A percentile compares a stretch with the other conserved stretches of the same genome.
These are phyloP conservation scores for Elanoides forficatus DNA, from an alignment of 2,113 vertebrate genomes.

Conservation along the genomic window DNA sequence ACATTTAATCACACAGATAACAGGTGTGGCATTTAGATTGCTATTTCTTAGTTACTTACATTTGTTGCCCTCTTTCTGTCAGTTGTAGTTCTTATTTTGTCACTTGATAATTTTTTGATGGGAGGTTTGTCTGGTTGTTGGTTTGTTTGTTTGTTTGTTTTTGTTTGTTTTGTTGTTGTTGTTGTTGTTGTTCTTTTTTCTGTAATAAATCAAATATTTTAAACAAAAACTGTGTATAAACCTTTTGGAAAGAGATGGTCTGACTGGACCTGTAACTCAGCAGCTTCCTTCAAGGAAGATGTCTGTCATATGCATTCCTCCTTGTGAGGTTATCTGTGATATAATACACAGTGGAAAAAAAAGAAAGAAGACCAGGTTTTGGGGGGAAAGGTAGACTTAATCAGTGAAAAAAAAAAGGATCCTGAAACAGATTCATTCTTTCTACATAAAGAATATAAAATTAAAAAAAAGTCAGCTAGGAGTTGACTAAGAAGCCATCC, in stretches of 20 bases:
- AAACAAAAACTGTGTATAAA: not conserved
- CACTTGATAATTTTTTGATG: not conserved
- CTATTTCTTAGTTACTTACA: not conserved
- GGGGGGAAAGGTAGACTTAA: not conserved
- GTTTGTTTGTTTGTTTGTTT: too few species aligned
- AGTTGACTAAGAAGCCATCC: not conserved
- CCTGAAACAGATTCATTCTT: not conserved
- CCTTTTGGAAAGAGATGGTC: not conserved
- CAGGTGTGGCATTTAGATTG: not conserved
- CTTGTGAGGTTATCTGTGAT: not conserved
- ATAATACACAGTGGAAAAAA: fast-evolving
- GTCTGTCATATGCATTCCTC: not conserved
- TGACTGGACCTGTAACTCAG: not conserved
- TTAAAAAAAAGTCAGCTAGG: not conserved
- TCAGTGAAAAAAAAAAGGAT: not conserved
- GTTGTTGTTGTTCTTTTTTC: not conserved
- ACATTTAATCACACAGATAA: not conserved
- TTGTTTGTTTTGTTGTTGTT: too few species aligned
- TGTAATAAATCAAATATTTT: not conserved
- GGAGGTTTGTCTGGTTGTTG: not conserved
- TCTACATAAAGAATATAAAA: not conserved
- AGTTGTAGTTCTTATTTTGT: not conserved
- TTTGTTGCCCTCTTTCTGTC: not conserved
- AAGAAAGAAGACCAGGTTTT: too few species aligned
- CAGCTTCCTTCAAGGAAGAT: not conserved